Evolutionary conservation across 2,888 invertebrate species (phyloP), one percentile per base, ranked within the genome.

Genomic region (Onthophagus sagittarius): DNA sequence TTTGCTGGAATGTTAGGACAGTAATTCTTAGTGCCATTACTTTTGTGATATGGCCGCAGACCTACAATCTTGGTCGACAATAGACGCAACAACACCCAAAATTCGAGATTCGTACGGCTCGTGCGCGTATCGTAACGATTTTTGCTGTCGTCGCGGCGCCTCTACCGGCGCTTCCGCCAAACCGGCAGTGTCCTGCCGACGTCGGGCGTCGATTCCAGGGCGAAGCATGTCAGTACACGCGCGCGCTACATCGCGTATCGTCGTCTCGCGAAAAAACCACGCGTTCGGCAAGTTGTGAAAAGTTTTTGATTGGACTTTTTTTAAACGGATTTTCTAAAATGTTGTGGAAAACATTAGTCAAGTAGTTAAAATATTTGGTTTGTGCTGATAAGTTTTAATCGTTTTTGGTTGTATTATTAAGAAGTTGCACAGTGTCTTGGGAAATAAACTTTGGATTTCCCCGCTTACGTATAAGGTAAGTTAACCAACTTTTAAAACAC

Each of bases 51-150:
- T 63, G 15, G 15, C 15, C 15, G 14, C 63, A 15, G 15, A 15
- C 63, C n/a, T 13, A 15, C 67, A 74, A 73, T 72, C 73, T 71
- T 74, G 69, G 72, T 72, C 74, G 72, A 71, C 74, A 76, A 70
- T 70, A 70, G 67, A 67, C 67, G 31, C 67, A 67, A 62, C 70
- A 70, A 70, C 70, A 70, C 70, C 70, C 70, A 70, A 70, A 70
- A 70, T 62, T 63, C 63, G 71, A 33, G 5, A 15, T 76, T 77
- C 79, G 72, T 74, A 76, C 76, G 77, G 67, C 15, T 23, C 84
- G 81, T 85, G 85, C 85, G 85, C 84, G 83, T 78, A 82, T 79
- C 83, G 83, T 85, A 85, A 84, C 83, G 85, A 85, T 85, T 85
- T 85, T 84, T 83, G 83, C 80, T 78, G 77, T 77, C 77, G 73